Evolutionary conservation across 2,113 vertebrate genomes (phyloP), one percentile per base, ranked within the genome.

Genomic region (Sylvilagus bachmani): DNA sequence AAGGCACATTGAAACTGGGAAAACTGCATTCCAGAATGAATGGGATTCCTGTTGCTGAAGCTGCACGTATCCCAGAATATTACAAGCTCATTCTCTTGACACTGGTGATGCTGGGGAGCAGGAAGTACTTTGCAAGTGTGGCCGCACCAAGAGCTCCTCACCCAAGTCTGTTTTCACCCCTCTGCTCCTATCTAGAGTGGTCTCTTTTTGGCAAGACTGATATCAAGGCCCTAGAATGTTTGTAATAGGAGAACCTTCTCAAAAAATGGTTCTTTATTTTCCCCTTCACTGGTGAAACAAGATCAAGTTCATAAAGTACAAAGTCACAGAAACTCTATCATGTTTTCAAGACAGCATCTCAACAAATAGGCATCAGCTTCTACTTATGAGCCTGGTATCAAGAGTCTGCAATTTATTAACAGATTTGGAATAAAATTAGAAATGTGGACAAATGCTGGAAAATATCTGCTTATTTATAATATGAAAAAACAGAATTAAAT

Each of bases 51-150:
- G n/a, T 33, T 53, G 38, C 22, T 53, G 4, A 24, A 17, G 55
- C 11, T 31, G 61, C 44, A 7, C n/a, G 4, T 70, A 51, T 84
- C 64, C 27, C 0, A 83, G 44, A 70, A 25, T 27, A 16, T 71
- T 58, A 64, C 25, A 51, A 53, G 10, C n/a, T 61, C 8, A 29
- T 78, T 38, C 29, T 74, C 31, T 7, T 25, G 38, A 11, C 61
- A 49, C 3, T 10, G 27, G 49, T 31, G 13, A 66, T 6, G 19
- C 12, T 12, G 13, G 27, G 16, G 12, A 24, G 25, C 19, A 8
- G 11, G 0, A 3, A 24, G 10, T 2, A 0, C 53, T 89, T 17
- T 51, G 9, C 2, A 12, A n/a, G 51, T 10, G 25, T 38, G n/a
- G 24, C 51, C 38, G 29, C 14, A 3, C 8, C 36, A 86, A 3